Conservation (phyloP, 2,888 invertebrate genomes). For the Brenthis hecate region DNA sequence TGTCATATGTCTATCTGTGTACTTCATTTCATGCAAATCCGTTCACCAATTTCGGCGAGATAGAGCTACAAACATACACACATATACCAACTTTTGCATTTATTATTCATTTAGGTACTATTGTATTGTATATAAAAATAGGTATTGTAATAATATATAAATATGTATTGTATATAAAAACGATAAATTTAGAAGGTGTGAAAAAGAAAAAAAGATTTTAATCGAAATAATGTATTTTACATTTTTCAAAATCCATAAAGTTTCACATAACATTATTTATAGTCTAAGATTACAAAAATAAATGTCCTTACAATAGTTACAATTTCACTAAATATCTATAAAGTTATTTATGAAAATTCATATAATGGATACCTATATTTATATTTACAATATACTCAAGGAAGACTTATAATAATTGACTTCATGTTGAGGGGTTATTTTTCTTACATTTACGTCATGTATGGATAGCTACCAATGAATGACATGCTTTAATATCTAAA, state of each 20-base stretch:
- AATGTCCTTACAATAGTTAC: conserved; percentile 52
- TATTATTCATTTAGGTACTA: not conserved
- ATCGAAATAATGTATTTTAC: conserved; percentile 70
- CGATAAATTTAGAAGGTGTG: not conserved
- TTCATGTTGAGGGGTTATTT: conserved; percentile 39
- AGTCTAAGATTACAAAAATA: conserved; percentile 76
- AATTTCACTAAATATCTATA: conserved; percentile 26
- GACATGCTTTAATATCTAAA: conserved; percentile 15
- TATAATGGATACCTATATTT: conserved; percentile 12
- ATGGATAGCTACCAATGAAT: conserved; percentile 31
- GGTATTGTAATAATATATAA: too few relatives aligned
- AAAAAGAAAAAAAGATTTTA: conserved; percentile 40
- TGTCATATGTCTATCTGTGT: too few relatives aligned
- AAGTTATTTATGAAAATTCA: conserved; percentile 19
- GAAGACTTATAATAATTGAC: conserved; percentile 69
- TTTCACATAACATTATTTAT: conserved; percentile 45
- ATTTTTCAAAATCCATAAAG: conserved; percentile 65
- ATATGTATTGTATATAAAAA: too few relatives aligned
- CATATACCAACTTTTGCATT: too few relatives aligned
- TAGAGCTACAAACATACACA: too few relatives aligned
- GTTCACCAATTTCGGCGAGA: too few relatives aligned
- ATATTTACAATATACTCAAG: conserved; percentile 65
- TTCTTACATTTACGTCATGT: conserved; percentile 20
- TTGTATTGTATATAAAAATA: too few relatives aligned
- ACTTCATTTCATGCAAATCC: too few relatives aligned